These are phyloP conservation scores for Sepiola atlantica DNA, from an alignment of 2,888 invertebrate genomes.

Conservation along the genomic window DNA sequence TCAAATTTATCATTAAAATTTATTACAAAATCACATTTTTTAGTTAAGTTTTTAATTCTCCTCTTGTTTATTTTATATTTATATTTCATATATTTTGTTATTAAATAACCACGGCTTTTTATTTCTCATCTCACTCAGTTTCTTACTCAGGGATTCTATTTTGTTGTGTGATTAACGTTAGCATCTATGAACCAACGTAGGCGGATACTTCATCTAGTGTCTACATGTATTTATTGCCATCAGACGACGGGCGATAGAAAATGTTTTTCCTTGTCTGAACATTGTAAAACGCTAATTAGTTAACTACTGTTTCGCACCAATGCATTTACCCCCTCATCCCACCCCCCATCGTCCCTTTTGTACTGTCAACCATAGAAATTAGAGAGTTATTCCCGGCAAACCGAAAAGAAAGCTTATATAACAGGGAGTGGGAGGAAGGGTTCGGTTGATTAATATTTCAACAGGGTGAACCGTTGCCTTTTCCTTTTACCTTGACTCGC, in stretches of 20 bases:
- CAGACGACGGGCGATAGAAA: background rate
- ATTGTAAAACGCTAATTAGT: constrained; percentile 7
- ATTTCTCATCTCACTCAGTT: too few relatives aligned
- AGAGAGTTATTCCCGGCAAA: background rate
- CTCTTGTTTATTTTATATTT: too few relatives aligned
- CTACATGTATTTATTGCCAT: background rate
- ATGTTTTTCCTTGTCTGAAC: background rate
- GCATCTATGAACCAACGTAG: too few relatives aligned
- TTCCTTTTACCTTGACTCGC: background rate
- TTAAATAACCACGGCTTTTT: too few relatives aligned
- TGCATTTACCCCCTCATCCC: background rate
- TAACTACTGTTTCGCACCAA: background rate
- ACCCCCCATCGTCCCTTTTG: background rate
- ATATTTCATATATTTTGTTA: too few relatives aligned
- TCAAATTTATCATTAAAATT: too few relatives aligned
- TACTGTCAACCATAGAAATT: background rate
- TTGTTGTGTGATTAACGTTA: too few relatives aligned
- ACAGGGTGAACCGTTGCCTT: background rate
- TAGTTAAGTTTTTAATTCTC: too few relatives aligned
- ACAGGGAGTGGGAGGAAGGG: background rate
- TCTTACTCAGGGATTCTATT: too few relatives aligned
- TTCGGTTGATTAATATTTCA: background rate
- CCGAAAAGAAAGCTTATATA: background rate
- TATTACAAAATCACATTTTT: too few relatives aligned
- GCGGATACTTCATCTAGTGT: too few relatives aligned